These are phyloP conservation scores for Pseudochirops cupreus DNA, from an alignment of 2,797 vertebrate genomes.

Conservation along the genomic window DNA sequence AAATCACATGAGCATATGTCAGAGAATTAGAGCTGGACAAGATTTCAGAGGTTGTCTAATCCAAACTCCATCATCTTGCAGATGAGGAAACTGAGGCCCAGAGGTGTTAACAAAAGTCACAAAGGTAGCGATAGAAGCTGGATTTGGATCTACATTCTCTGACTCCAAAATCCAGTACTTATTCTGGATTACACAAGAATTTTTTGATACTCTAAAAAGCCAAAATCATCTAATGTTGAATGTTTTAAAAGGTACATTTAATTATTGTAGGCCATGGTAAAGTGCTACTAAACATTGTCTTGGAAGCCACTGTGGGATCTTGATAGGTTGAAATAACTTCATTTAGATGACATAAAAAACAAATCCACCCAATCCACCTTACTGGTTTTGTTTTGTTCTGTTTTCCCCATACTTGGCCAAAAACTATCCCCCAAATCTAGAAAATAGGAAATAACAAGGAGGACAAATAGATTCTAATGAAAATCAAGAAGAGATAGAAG, in stretches of 20 bases:
- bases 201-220: background rate
- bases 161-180: background rate
- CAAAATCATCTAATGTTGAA: background rate
- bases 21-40: background rate
- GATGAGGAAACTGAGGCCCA: background rate
- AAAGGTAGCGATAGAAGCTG: background rate
- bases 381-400: background rate
- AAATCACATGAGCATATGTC: background rate
- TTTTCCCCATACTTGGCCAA: background rate
- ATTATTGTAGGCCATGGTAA: background rate
- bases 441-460: slow-evolving; percentile 13
- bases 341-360: background rate
- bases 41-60: background rate
- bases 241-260: background rate
- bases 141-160: background rate
- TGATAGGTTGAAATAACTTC: background rate
- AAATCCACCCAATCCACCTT: background rate
- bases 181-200: background rate
- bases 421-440: slow-evolving; percentile 8
- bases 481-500: slow-evolving; percentile 51
- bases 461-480: background rate
- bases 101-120: background rate
- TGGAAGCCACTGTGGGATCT: background rate
- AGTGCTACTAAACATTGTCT: background rate
- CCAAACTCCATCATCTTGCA: background rate